Base-by-base conservation (phyloP, 2,888 invertebrate genomes). In the Andrena trimmerana region DNA sequence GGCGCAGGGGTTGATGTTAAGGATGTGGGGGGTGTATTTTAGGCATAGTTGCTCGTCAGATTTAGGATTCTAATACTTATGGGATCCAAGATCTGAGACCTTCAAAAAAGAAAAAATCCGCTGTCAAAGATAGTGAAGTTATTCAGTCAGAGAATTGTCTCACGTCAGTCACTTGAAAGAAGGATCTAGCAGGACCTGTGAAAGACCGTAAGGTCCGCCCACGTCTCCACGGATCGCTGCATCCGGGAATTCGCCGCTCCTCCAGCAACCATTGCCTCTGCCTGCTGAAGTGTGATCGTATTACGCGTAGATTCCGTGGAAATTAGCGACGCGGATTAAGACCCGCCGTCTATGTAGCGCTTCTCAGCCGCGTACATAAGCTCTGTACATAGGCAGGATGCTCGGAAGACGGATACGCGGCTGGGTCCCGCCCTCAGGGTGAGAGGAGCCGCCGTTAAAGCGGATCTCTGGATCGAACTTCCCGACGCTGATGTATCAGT, bases 301-400 rank as follows among this genome's bases (percentile, higher is more conserved):
- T 87, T 86, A 82, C 82, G 78, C 81, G 87, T 86, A 81, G 74
- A 81, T 85, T 87, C 87, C 87, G 71, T 79, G 74, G 78, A 86
- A 87, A 87, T 87, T 88, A 88, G 86, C 74, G 84, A 69, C 80
- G 81, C 69, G 86, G 76, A 87, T 87, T 84, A 87, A 83, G 81
- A 80, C 33, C 77, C 68, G n/a, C 65, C 27, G 52, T 6, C 62
- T 71, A 33, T 78, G 42, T 62, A 78, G 24, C 29, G 50, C n/a
- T 31, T 5, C 62, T 54, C 24, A 31, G 57, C 59, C 31, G 16
- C 16, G 57, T 66, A 63, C 67, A 63, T 79, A 59, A 27, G 24
- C 5, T 4, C 3, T 16, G 24, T 68, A 71, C 29, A 62, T 67
- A 52, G 66, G 16, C 69, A 31, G 29, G 54, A 62, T 20, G 16